Base-by-base conservation (phyloP, 2,888 invertebrate species). In the Baccha elongata region DNA sequence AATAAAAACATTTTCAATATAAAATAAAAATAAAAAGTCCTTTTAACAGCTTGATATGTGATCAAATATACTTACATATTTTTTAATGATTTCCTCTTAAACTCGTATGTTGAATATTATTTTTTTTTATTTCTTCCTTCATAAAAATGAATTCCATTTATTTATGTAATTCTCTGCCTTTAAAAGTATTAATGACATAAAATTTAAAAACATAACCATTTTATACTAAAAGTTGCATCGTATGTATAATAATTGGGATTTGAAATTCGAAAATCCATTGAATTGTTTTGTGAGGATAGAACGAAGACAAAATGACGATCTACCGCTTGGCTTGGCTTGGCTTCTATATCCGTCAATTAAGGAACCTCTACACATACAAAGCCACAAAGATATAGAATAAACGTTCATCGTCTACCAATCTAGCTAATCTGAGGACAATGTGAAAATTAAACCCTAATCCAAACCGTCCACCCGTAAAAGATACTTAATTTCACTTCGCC, bases 361-460 rank as follows among this genome's bases (percentile, higher is more conserved):
- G 19, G 40, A 58, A 40, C 40, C 40, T 17, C 37, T 11, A 64
- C 15, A 55, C 53, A 74, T 3, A 23, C 21, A 52, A 6, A 64
- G 19, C 52, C 37, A 35, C 26, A 53, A 42, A 19, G 37, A 17
- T 15, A 48, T 8, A 42, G 15, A 32, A 48, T 46, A 40, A 32
- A 50, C 29, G 40, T 32, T 26, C 32, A 35, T 60, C 68, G 11
- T 37, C 42, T 35, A 52, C 71, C 58, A 52, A 72, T 78, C 52
- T 60, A 50, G 72, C 83, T 83, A 83, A 83, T 83, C 83, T 67
- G 83, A 78, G 78, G 73, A 83, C 83, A 83, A 78, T 83, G 83
- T 83, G 83, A 68, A 73, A 83, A 83, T 78, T 78, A 83, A 83
- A 83, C 83, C 72, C 73, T 78, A 83, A 78, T 83, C 83, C 78